These are phyloP conservation scores for Scyliorhinus canicula DNA, from an alignment of 2,797 vertebrate genomes.

Conservation along the genomic window DNA sequence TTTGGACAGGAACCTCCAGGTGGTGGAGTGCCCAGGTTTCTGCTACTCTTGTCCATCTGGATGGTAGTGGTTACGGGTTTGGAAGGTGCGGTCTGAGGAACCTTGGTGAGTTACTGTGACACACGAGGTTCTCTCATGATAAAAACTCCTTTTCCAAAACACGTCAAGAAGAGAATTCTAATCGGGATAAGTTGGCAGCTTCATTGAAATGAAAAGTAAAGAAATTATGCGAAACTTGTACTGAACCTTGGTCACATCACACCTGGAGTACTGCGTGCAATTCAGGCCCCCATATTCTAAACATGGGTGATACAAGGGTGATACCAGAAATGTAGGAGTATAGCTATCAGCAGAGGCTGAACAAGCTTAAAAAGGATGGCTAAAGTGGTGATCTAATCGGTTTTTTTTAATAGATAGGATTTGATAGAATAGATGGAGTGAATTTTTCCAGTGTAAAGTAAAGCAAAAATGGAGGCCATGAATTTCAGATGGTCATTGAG, in stretches of 20 bases:
- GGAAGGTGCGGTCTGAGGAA: too few relatives aligned
- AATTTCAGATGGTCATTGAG: background rate
- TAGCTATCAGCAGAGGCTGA: too few relatives aligned
- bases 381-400: background rate
- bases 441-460: background rate
- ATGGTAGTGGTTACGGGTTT: too few relatives aligned
- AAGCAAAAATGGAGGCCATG: too few relatives aligned
- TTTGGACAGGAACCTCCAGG: too few relatives aligned
- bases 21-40: too few relatives aligned
- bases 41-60: too few relatives aligned
- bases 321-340: too few relatives aligned
- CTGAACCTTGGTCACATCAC: background rate
- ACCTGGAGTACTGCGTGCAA: background rate
- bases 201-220: background rate
- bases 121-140: background rate
- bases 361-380: too few relatives aligned
- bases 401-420: background rate
- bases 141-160: background rate
- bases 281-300: background rate
- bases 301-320: too few relatives aligned
- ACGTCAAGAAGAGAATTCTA: too few relatives aligned
- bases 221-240: background rate
- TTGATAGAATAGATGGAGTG: background rate
- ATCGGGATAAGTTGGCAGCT: background rate
- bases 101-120: too few relatives aligned